These are phyloP conservation scores for Acheta domesticus DNA, from an alignment of 2,888 invertebrate species.

Conservation along the genomic window DNA sequence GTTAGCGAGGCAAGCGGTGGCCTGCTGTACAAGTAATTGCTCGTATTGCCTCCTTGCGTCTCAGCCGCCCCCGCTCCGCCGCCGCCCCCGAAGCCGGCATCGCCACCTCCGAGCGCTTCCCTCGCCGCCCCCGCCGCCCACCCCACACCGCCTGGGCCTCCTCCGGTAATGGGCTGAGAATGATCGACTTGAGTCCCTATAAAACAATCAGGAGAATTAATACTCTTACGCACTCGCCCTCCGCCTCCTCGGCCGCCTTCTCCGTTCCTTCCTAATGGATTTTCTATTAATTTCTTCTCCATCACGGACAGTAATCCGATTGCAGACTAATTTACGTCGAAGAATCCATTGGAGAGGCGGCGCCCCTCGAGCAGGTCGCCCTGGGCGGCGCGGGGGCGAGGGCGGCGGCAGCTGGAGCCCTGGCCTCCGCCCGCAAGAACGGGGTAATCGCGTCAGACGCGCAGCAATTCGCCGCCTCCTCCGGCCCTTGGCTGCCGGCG, in stretches of 20 bases:
- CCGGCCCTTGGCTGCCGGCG: too few species aligned
- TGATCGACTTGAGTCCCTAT: conserved; percentile 31
- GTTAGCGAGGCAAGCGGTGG: too few species aligned
- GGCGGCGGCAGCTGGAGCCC: too few species aligned
- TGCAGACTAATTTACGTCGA: conserved; percentile 32
- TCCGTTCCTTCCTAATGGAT: conserved; percentile 32
- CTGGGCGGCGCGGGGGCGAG: too few species aligned
- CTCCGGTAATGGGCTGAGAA: conserved; percentile 31
- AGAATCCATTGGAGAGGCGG: conserved; percentile 28
- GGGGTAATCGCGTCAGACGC: neutral
- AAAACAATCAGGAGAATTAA: conserved; percentile 36
- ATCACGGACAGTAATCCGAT: conserved; percentile 32
- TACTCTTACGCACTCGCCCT: conserved; percentile 29
- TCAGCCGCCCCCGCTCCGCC: too few species aligned
- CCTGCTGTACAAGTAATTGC: too few species aligned
- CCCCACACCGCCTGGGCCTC: neutral
- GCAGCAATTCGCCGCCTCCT: too few species aligned
- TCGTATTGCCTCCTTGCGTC: too few species aligned
- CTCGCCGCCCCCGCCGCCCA: neutral
- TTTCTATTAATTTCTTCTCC: conserved; percentile 35
- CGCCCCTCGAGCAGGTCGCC: too few species aligned
- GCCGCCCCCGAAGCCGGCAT: neutral
- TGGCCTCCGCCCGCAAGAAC: neutral
- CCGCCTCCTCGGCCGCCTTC: conserved; percentile 23
- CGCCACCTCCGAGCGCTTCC: neutral